Base-by-base conservation (phyloP, 2,888 invertebrate genomes). In the Nebria salina region DNA sequence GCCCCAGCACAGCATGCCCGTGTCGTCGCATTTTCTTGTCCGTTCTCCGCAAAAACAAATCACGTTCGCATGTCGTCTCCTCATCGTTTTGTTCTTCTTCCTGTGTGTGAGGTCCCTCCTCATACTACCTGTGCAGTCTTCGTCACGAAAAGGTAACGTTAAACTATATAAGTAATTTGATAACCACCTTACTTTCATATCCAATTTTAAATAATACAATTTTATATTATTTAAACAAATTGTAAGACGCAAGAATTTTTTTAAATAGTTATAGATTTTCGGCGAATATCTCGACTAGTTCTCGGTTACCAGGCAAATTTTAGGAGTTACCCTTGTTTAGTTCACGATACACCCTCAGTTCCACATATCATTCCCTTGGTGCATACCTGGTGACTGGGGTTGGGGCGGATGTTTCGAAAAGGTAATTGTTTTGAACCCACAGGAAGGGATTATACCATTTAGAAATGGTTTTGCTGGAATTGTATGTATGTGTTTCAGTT, bases 361-460 rank as follows among this genome's bases (percentile, higher is more conserved):
- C 11, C 6, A 26, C 8, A 34, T 7, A 70, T 54, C 54, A 2
- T 7, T 54, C 54, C 54, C 54, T 54, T 54, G 54, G 54, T 54
- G 54, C 66, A 70, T 70, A 70, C 70, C 70, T 70, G 68, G 20
- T 25, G 70, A 13, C 25, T 34, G 20, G 20, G 20, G 20, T 34
- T 26, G 9, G 73, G 73, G 41, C 41, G 73, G 41, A 73, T 73
- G 73, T 26, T 73, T 73, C 54, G 11, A 73, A 41, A 41, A 41
- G 73, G 73, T 73, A 73, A 73, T 73, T 73, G 73, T 73, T 73
- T 73, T 73, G 15, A 41, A 73, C 9, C 73, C 73, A 73, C 73
- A 73, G 73, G 73, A 73, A 73, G 73, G 73, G 73, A 73, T 73
- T 73, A 73, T 54, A 11, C 26, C 73, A 73, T 73, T 73, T 73